A percentile compares a stretch with the other conserved stretches of the same genome.
These are phyloP conservation scores for Trididemnum nubilum DNA, from an alignment of 23 tunicate genomes.

Conservation along the genomic window DNA sequence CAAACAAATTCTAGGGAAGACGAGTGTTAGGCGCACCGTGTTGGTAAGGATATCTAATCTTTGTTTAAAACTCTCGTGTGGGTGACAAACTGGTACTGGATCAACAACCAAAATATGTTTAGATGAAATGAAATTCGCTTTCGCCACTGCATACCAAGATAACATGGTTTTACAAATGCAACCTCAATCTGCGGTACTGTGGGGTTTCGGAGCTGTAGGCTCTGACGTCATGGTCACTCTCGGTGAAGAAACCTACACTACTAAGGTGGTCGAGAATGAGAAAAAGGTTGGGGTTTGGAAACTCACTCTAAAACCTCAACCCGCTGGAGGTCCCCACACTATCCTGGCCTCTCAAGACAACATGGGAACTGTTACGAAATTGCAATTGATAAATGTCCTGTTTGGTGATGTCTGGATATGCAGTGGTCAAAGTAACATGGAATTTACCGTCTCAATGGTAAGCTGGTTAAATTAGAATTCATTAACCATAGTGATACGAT, in stretches of 20 bases:
- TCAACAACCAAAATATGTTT: background rate
- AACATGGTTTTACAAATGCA: conserved; percentile 75
- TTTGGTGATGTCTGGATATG: conserved; percentile 82
- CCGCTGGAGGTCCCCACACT: conserved; percentile 46
- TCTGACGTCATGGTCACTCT: conserved; percentile 46
- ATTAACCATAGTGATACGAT: too few relatives aligned
- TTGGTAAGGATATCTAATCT: too few relatives aligned
- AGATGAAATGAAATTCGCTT: conserved; percentile 22
- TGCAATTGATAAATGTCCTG: conserved; percentile 44
- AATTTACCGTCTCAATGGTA: conserved; percentile 68
- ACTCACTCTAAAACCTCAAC: conserved; percentile 51
- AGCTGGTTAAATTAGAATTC: too few relatives aligned
- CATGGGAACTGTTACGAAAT: background rate
- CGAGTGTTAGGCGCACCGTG: too few relatives aligned
- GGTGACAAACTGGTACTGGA: too few relatives aligned
- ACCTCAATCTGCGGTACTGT: conserved; percentile 54
- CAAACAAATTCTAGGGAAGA: too few relatives aligned
- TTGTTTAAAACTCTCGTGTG: too few relatives aligned
- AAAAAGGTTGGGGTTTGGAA: conserved; percentile 52
- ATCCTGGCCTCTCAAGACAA: conserved; percentile 49
- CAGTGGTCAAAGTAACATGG: conserved; percentile 86
- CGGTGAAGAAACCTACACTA: conserved; percentile 17
- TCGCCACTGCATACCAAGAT: conserved; percentile 67
- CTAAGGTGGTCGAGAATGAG: conserved; percentile 40
- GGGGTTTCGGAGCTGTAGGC: conserved; percentile 74